These are phyloP conservation scores for Lepidurus apus DNA, from an alignment of 1,140 invertebrate species.

Conservation along the genomic window DNA sequence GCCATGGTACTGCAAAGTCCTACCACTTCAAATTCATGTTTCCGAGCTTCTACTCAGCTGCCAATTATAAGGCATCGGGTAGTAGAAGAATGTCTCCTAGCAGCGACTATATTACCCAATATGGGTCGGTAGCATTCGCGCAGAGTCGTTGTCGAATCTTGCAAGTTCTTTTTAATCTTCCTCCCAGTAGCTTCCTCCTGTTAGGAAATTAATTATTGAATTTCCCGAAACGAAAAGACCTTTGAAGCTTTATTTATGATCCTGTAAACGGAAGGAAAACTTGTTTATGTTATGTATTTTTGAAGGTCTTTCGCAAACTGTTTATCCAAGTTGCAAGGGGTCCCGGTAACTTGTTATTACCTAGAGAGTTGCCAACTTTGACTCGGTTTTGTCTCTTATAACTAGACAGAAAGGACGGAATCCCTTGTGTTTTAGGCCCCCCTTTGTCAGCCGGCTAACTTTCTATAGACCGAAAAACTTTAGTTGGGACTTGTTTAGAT, in stretches of 20 bases:
- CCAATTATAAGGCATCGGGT: neutral
- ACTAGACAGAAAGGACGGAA: too few relatives aligned
- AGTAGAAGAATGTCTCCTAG: neutral
- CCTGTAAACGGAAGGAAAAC: neutral
- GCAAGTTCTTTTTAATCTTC: neutral
- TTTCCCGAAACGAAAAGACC: neutral
- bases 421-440: too few relatives aligned
- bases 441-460: too few relatives aligned
- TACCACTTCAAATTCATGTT: neutral
- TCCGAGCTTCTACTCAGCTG: neutral
- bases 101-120: neutral
- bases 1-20: constrained; percentile 1
- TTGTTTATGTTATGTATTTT: neutral
- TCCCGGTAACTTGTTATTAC: neutral
- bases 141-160: neutral
- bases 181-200: neutral
- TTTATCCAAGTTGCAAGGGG: neutral
- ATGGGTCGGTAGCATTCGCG: neutral
- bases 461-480: too few relatives aligned
- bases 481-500: too few relatives aligned
- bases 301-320: neutral
- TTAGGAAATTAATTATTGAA: neutral
- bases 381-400: too few relatives aligned
- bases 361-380: too few relatives aligned
- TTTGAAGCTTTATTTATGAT: neutral